Evolutionary conservation across 2,113 vertebrate species (phyloP).

Genomic region (Alces alces): DNA sequence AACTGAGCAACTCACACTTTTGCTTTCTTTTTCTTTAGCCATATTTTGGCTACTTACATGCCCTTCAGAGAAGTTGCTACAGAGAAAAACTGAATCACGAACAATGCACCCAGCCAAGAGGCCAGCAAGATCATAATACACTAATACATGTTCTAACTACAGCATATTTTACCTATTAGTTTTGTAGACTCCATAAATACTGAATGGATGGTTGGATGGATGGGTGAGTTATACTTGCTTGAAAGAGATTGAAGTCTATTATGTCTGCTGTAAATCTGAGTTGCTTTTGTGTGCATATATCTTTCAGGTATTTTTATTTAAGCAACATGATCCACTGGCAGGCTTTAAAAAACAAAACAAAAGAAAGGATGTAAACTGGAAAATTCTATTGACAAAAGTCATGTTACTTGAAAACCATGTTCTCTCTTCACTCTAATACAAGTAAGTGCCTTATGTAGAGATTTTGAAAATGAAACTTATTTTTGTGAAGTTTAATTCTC

Average conservation of each 20-base stretch:
- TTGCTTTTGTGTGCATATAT: neutral
- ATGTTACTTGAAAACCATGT: neutral
- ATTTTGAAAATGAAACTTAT: constrained; percentile 32
- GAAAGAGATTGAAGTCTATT: neutral
- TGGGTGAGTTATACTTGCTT: constrained; percentile 1
- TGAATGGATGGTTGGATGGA: neutral
- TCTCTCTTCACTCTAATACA: neutral
- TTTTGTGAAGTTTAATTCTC: neutral
- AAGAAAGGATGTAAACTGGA: constrained; percentile 1
- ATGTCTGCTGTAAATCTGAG: neutral
- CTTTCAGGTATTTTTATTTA: constrained; percentile 41
- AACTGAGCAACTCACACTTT: neutral
- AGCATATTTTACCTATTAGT: neutral
- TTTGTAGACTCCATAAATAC: neutral
- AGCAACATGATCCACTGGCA: neutral
- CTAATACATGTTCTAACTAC: neutral
- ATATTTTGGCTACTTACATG: neutral
- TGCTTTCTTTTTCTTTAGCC: neutral
- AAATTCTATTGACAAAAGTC: neutral
- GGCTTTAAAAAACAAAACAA: neutral
- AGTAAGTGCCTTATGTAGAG: neutral
- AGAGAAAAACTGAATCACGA: neutral
- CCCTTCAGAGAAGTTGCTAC: neutral
- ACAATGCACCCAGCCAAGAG: neutral
- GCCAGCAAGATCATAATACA: neutral